Evolutionary conservation across 2,113 vertebrate genomes (phyloP), one percentile per base, ranked within the genome.

Genomic region (Brachypteracias leptosomus): DNA sequence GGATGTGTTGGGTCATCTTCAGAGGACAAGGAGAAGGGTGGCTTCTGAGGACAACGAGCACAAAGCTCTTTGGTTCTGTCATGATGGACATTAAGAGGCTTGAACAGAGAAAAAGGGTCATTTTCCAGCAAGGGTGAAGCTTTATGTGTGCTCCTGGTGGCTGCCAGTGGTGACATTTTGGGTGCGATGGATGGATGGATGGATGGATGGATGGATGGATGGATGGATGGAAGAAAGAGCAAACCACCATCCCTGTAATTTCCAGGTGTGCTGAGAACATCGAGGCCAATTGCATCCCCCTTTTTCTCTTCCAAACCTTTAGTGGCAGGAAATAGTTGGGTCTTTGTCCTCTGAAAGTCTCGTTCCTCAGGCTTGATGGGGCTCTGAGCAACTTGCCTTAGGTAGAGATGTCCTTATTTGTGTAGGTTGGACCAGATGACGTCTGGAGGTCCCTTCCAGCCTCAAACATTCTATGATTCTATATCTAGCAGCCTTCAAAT

Each of bases 121-220:
- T 47, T 75, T 68, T 67, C 55, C 49, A 57, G 55, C 24, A 28
- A 24, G 13, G 12, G 21, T 24, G 49, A 46, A 57, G 42, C 55
- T 17, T 7, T 21, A 13, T 1, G 2, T 1, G 4, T 21, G 51
- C 49, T 65, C 16, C 70, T 4, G 1, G 79, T 16, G 49, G 10
- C n/a, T 17, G 29, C 80, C 52, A 19, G 35, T 2, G 70, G 42
- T 42, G 51, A 63, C 19, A 17, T 40, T 51, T 58, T 6, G 51
- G 78, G 44, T 54, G 44, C 8, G 29, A 33, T n/a, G 52, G 35
- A 26, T 16, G 46, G 35, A 61, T n/a, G 47, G 36, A 40, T 24
- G 46, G 42, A 33, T 36, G 52, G 35, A 26, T 19, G 46, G 35
- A 61, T 36, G 47, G 36, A 40, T 24, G 46, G 42, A 33, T 36